phyloP scores from a whole-genome alignment of 2,888 invertebrate species.

The Drosophila niveifrons region DNA sequence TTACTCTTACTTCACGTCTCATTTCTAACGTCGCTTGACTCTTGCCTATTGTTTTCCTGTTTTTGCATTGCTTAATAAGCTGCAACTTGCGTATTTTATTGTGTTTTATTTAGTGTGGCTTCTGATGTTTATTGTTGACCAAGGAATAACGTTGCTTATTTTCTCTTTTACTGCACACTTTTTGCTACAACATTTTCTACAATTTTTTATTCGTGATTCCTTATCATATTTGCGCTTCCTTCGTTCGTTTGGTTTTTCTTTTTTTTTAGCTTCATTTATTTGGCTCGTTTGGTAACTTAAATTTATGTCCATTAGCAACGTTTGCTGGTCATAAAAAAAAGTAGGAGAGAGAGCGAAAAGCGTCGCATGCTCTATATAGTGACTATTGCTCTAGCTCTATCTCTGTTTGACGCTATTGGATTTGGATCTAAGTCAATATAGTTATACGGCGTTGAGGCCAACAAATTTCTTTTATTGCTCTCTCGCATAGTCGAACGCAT shows the following conservation, averaged over 20 bases:
- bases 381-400: slow-evolving; percentile 17
- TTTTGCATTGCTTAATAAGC: not conserved
- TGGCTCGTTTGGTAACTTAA: slow-evolving; percentile 40
- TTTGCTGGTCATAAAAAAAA: slow-evolving; percentile 55
- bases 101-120: not conserved
- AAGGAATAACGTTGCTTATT: not conserved
- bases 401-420: slow-evolving; percentile 46
- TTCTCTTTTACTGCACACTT: not conserved
- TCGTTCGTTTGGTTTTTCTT: too few relatives aligned
- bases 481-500: slow-evolving; percentile 57
- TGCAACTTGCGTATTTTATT: not conserved
- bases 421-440: slow-evolving; percentile 63
- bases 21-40: not conserved
- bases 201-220: slow-evolving; percentile 13
- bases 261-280: slow-evolving; percentile 18
- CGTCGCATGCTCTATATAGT: not conserved
- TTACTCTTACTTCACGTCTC: not conserved
- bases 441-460: slow-evolving; percentile 62
- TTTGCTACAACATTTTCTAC: slow-evolving; percentile 2
- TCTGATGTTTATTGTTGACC: not conserved
- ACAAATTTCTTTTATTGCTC: slow-evolving; percentile 67
- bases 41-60: not conserved
- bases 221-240: slow-evolving; percentile 39
- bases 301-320: slow-evolving; percentile 62
- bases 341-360: not conserved